phyloP scores from a whole-genome alignment of 2,113 vertebrate species.

The Thermophis baileyi region DNA sequence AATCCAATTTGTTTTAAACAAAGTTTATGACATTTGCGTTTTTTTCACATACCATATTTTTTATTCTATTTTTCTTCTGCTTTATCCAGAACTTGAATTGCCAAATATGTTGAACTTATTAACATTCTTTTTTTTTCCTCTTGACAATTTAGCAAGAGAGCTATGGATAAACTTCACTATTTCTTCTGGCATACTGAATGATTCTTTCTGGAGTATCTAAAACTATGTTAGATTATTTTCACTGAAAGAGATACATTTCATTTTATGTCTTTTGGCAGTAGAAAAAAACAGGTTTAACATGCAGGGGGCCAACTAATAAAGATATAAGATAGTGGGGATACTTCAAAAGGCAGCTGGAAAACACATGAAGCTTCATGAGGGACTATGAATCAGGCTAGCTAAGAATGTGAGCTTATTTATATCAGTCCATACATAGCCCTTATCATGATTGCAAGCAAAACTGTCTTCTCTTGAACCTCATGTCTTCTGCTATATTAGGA shows the following conservation, averaged over 20 bases:
- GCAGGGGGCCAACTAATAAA: slow-evolving; percentile 4
- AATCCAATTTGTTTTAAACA: not conserved
- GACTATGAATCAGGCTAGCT: not conserved
- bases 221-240: slow-evolving; percentile 40
- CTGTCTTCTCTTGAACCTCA: not conserved
- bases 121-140: not conserved
- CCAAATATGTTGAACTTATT: slow-evolving; percentile 46
- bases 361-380: not conserved
- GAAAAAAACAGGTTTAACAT: slow-evolving; percentile 49
- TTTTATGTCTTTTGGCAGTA: slow-evolving; percentile 28
- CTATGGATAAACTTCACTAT: slow-evolving; percentile 44
- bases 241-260: slow-evolving; percentile 25
- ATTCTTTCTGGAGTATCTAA: slow-evolving; percentile 54
- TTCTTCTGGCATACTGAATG: slow-evolving; percentile 15
- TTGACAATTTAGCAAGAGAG: slow-evolving; percentile 42
- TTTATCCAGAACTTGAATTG: slow-evolving; percentile 32
- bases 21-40: not conserved
- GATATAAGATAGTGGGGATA: slow-evolving; percentile 16
- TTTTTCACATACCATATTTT: slow-evolving; percentile 17
- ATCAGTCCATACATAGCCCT: not conserved
- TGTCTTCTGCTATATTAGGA: not conserved
- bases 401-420: slow-evolving; percentile 10
- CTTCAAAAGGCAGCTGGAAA: slow-evolving; percentile 20
- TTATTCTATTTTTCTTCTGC: slow-evolving; percentile 32
- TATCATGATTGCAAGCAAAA: not conserved